phyloP scores from a whole-genome alignment of 2,888 invertebrate species.

The Drosophila buzzatii region DNA sequence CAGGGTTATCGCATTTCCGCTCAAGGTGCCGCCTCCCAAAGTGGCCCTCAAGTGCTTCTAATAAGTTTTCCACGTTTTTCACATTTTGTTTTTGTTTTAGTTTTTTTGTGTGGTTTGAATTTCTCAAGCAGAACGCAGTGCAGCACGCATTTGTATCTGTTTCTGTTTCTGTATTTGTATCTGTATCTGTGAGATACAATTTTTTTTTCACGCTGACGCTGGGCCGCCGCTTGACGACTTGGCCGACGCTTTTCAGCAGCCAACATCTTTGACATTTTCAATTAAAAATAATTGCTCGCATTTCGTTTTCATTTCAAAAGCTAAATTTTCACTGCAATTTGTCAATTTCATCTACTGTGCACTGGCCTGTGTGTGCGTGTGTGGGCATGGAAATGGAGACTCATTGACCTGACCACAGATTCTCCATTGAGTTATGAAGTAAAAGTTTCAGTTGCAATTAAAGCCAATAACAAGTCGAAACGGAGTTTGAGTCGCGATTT shows the following conservation, averaged over 20 bases:
- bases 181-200: slow-evolving; percentile 33
- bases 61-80: slow-evolving; percentile 56
- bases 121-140: slow-evolving; percentile 42
- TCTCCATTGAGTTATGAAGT: slow-evolving; percentile 24
- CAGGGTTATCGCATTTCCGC: slow-evolving; percentile 80
- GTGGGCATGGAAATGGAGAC: slow-evolving; percentile 42
- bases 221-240: slow-evolving; percentile 52
- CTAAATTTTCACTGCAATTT: slow-evolving; percentile 71
- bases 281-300: slow-evolving; percentile 81
- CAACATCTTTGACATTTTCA: slow-evolving; percentile 79
- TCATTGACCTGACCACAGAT: slow-evolving; percentile 54
- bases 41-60: slow-evolving; percentile 64
- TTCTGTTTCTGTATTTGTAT: slow-evolving; percentile 12
- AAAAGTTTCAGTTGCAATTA: slow-evolving; percentile 12
- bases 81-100: not conserved
- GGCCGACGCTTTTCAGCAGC: slow-evolving; percentile 63
- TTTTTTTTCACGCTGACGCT: slow-evolving; percentile 24
- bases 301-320: slow-evolving; percentile 71
- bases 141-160: slow-evolving; percentile 26
- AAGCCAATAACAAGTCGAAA: slow-evolving; percentile 10
- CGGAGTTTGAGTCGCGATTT: not conserved
- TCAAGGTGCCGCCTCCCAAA: slow-evolving; percentile 63
- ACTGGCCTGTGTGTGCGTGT: not conserved
- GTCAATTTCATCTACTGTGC: slow-evolving; percentile 63
- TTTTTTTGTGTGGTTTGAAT: slow-evolving; percentile 4